Percentiles rank a stretch among this genome's conserved stretches.
Conservation (phyloP, 2,113 vertebrate genomes). For the Solea senegalensis region DNA sequence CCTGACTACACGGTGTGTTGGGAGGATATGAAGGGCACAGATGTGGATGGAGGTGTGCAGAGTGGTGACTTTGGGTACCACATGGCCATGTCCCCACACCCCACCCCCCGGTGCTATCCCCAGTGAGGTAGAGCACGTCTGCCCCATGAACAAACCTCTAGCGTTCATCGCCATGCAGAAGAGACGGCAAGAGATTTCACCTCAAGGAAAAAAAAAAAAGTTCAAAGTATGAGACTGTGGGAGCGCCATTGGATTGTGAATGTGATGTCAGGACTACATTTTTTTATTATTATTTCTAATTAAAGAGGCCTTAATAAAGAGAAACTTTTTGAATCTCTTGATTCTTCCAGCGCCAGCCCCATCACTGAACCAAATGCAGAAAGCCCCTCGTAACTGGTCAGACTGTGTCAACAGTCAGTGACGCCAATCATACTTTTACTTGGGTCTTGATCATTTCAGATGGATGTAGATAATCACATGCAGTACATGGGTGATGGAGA, state of each 20-base stretch:
- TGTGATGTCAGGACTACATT: conserved; percentile 55
- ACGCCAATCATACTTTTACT: conserved; percentile 34
- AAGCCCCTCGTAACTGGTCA: conserved; percentile 23
- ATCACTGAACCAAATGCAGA: conserved; percentile 34
- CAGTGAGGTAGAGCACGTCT: conserved; percentile 6
- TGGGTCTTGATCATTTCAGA: conserved; percentile 65
- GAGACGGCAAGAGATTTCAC: conserved; percentile 23
- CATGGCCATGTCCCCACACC: neutral
- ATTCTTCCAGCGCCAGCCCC: conserved; percentile 35
- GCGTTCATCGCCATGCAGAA: conserved; percentile 10
- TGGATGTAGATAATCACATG: conserved; percentile 80
- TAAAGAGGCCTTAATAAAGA: conserved; percentile 78
- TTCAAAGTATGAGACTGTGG: conserved; percentile 32
- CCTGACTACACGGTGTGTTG: conserved; percentile 18
- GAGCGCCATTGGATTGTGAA: conserved; percentile 26
- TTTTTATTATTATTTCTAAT: conserved; percentile 57
- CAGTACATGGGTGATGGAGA: conserved; percentile 73
- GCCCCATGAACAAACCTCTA: conserved; percentile 46
- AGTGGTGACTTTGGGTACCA: conserved; percentile 8
- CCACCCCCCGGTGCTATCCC: conserved; percentile 10
- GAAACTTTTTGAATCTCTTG: conserved; percentile 45
- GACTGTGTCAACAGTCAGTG: conserved; percentile 26
- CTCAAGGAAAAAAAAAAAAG: conserved; percentile 30
- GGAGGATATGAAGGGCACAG: conserved; percentile 29
- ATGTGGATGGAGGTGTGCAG: neutral